These are phyloP conservation scores for Epinephelus awoara DNA, from an alignment of 2,797 vertebrate genomes.

Conservation along the genomic window DNA sequence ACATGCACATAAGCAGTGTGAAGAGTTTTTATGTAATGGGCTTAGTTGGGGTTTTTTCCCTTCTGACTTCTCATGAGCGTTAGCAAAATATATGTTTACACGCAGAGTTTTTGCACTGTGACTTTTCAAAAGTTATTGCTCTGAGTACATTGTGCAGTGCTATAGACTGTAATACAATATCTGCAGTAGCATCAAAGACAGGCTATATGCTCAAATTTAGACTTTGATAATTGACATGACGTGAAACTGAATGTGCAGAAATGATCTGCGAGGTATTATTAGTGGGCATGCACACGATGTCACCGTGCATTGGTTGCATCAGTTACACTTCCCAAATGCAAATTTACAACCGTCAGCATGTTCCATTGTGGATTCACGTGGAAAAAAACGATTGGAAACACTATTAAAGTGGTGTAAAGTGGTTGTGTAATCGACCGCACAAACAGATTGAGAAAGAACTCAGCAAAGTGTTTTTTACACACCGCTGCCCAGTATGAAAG, in stretches of 20 bases:
- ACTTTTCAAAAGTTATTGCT: background rate
- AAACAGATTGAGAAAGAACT: background rate
- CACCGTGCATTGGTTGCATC: background rate
- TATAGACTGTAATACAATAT: too few species aligned
- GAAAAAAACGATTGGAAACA: background rate
- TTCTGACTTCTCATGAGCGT: background rate
- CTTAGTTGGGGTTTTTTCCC: background rate
- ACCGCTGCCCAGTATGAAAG: background rate
- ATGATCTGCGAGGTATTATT: background rate
- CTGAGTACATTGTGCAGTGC: too few species aligned
- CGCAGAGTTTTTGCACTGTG: background rate
- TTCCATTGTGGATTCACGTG: background rate
- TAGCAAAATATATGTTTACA: background rate
- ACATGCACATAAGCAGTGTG: background rate
- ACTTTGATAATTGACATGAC: background rate
- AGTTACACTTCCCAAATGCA: conserved; percentile 17
- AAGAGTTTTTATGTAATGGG: background rate
- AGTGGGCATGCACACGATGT: background rate
- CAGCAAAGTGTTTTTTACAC: background rate
- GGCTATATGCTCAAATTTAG: background rate
- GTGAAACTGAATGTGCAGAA: background rate
- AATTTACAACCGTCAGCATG: background rate
- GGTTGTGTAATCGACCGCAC: background rate
- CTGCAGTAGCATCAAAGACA: background rate
- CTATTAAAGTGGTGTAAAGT: background rate